Evolutionary conservation across 2,113 vertebrate genomes (phyloP), one percentile per base, ranked within the genome.

Genomic region (Aptenodytes forsteri): DNA sequence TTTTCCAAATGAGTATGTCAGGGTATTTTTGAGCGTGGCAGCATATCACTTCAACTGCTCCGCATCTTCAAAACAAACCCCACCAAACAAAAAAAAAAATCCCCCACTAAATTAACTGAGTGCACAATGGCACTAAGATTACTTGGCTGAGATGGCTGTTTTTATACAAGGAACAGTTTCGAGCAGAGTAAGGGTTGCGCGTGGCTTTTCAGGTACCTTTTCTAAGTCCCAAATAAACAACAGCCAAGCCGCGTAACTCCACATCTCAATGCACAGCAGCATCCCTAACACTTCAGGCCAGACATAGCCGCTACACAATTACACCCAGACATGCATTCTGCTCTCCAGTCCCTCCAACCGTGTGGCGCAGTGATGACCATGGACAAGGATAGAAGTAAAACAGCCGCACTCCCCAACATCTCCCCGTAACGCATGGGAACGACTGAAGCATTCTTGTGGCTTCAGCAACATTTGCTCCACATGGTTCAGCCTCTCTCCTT

Each of bases 251-350:
- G 3, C 5, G 0, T 4, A 49, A 30, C 36, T 20, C 76, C 23
- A 13, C 16, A 13, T 7, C 36, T 72, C 38, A 4, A 8, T 3
- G 11, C 34, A 36, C 59, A 59, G 58, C 21, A 86, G 54, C 34
- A 23, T 42, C 20, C 22, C 29, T 25, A 27, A 2, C 0, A 4
- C 29, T 23, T 55, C 56, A 64, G n/a, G 42, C 71, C n/a, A 66
- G 47, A 19, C 42, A 17, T 7, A 49, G 56, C 14, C 58, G 38
- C 52, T 18, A 11, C 5, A 1, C 30, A 52, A 13, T 22, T 12
- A 36, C 32, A 59, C 17, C 26, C 34, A 13, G 21, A 15, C 0
- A 0, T 0, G 0, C 3, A 3, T 15, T 55, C 21, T n/a, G 16
- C 44, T 38, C 76, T 49, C 40, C 52, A 64, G 58, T 8, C 29